These are phyloP conservation scores for Diadegma fenestrale DNA, from an alignment of 2,888 invertebrate genomes.

Conservation along the genomic window DNA sequence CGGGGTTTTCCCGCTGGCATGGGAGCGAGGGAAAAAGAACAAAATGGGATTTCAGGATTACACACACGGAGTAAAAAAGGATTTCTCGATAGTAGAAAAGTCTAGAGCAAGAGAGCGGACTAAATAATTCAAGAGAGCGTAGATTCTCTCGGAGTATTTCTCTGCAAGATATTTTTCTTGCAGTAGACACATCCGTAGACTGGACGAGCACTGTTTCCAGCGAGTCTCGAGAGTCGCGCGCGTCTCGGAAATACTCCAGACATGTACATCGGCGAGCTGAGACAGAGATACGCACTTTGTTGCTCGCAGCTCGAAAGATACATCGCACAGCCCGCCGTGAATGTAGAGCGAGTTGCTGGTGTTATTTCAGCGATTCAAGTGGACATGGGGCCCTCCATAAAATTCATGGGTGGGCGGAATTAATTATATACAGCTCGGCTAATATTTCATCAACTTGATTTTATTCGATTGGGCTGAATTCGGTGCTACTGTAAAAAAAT, in stretches of 20 bases:
- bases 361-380: slow-evolving; percentile 81
- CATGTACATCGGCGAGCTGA: slow-evolving; percentile 25
- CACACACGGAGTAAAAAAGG: slow-evolving; percentile 20
- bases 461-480: slow-evolving; percentile 76
- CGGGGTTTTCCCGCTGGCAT: not conserved
- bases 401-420: slow-evolving; percentile 77
- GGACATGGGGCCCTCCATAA: slow-evolving; percentile 70
- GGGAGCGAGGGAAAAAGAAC: not conserved
- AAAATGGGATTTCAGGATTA: slow-evolving; percentile 27
- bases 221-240: slow-evolving; percentile 54
- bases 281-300: slow-evolving; percentile 34
- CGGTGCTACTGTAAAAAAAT: no score
- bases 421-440: slow-evolving; percentile 78
- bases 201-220: slow-evolving; percentile 39
- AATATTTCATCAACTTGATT: slow-evolving; percentile 78
- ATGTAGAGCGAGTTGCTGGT: slow-evolving; percentile 58
- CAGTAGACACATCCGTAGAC: slow-evolving; percentile 14
- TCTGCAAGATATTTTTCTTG: slow-evolving; percentile 48
- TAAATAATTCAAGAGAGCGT: slow-evolving; percentile 60
- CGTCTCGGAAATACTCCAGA: slow-evolving; percentile 56
- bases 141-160: slow-evolving; percentile 3
- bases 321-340: not conserved
- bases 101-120: slow-evolving; percentile 15
- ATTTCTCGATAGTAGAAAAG: slow-evolving; percentile 49
- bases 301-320: not conserved